phyloP scores from a whole-genome alignment of 2,888 invertebrate genomes.

The Hedya salicella region DNA sequence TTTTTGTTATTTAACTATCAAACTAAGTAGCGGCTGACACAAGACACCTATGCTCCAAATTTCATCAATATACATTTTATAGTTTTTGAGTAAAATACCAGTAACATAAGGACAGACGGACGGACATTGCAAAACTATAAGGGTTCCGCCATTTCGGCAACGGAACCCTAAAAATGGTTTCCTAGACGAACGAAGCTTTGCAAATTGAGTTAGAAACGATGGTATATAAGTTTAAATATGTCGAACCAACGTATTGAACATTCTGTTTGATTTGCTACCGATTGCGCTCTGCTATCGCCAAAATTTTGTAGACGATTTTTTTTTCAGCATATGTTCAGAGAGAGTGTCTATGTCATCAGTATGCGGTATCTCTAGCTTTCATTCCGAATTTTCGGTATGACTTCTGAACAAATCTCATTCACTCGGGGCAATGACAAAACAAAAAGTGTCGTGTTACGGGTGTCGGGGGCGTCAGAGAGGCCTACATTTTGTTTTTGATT shows the following conservation, averaged over 20 bases:
- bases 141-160: no score
- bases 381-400: slow-evolving; percentile 46
- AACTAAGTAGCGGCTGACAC: no score
- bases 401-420: slow-evolving; percentile 67
- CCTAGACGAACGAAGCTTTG: neutral
- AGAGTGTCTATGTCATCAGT: neutral
- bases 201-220: neutral
- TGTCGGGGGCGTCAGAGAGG: slow-evolving; percentile 54
- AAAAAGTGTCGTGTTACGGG: slow-evolving; percentile 65
- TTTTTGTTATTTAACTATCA: no score
- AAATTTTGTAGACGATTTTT: neutral
- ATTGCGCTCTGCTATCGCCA: neutral
- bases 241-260: neutral
- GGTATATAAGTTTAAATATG: no score
- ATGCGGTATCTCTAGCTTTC: slow-evolving; percentile 51
- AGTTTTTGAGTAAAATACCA: no score
- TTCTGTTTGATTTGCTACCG: neutral
- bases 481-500: slow-evolving; percentile 83
- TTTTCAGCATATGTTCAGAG: neutral
- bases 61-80: no score
- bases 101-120: no score
- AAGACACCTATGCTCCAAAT: no score
- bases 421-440: slow-evolving; percentile 59
- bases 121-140: no score
- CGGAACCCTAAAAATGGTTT: no score